Conservation (phyloP, 2,113 vertebrate species). For the Callithrix jacchus region DNA sequence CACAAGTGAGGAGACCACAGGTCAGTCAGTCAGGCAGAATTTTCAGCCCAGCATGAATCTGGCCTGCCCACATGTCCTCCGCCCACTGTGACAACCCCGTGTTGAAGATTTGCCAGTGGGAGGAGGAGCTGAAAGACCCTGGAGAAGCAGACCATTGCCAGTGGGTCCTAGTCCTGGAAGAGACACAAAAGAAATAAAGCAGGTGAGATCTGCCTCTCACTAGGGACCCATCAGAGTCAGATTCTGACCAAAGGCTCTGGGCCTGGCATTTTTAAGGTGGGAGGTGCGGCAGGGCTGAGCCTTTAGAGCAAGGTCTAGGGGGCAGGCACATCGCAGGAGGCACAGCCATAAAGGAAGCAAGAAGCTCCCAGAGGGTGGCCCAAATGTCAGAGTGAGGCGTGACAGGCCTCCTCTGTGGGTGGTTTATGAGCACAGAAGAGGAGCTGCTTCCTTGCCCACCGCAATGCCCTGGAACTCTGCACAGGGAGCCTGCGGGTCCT, state of each 20-base stretch:
- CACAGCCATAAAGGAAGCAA: not conserved
- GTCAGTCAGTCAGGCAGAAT: not conserved
- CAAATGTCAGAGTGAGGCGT: not conserved
- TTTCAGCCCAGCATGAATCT: not conserved
- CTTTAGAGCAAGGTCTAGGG: not conserved
- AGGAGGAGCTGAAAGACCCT: not conserved
- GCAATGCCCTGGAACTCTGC: not conserved
- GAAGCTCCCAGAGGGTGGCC: not conserved
- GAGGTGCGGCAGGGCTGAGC: accelerated
- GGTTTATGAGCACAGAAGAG: not conserved
- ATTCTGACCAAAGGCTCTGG: not conserved
- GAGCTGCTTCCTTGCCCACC: not conserved
- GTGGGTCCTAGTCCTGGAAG: not conserved
- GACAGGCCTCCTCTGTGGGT: not conserved
- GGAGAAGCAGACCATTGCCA: accelerated
- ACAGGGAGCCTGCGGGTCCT: not conserved
- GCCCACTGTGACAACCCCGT: not conserved
- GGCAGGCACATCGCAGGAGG: not conserved
- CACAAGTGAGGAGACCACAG: not conserved
- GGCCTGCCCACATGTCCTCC: not conserved
- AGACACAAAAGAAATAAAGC: not conserved
- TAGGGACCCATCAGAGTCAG: not conserved
- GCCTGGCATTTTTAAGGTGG: not conserved
- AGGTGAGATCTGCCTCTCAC: not conserved
- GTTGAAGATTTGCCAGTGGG: not conserved